Evolutionary conservation across 2,888 invertebrate genomes (phyloP).

Genomic region (Lacanobia oleracea): DNA sequence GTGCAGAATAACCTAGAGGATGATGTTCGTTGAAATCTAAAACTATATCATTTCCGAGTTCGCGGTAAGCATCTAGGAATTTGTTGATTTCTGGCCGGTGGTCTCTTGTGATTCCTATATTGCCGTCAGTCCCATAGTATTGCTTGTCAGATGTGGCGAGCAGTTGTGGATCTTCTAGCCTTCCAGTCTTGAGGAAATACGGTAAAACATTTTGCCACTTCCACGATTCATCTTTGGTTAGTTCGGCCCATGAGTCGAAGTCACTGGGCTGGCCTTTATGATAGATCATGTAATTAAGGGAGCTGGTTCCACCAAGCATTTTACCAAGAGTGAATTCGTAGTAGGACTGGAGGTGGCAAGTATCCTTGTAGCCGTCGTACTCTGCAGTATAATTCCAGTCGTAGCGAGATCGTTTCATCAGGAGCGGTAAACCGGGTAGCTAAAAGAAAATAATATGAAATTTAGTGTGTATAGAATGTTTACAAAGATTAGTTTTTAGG

Average conservation of each 20-base stretch:
- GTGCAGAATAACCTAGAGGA: conserved; percentile 72
- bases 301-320: conserved; percentile 77
- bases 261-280: conserved; percentile 72
- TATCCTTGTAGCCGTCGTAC: conserved; percentile 61
- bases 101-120: conserved; percentile 63
- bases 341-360: conserved; percentile 55
- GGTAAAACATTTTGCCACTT: conserved; percentile 69
- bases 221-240: conserved; percentile 69
- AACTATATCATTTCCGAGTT: conserved; percentile 78
- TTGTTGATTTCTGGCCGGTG: conserved; percentile 54
- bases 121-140: conserved; percentile 66
- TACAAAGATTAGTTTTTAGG: no score
- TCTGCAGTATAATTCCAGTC: conserved; percentile 75
- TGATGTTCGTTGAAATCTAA: conserved; percentile 71
- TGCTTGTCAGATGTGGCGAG: conserved; percentile 55
- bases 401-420: conserved; percentile 61
- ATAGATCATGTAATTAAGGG: conserved; percentile 72
- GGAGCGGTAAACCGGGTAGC: conserved; percentile 69
- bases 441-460: conserved; percentile 44
- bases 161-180: conserved; percentile 60
- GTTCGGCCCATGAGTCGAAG: conserved; percentile 70
- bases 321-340: conserved; percentile 70
- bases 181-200: conserved; percentile 73
- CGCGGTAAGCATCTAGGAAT: conserved; percentile 75
- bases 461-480: background rate